Evolutionary conservation across 2,797 vertebrate genomes (phyloP), one percentile per base, ranked within the genome.

Genomic region (Hoplostethus mediterraneus): DNA sequence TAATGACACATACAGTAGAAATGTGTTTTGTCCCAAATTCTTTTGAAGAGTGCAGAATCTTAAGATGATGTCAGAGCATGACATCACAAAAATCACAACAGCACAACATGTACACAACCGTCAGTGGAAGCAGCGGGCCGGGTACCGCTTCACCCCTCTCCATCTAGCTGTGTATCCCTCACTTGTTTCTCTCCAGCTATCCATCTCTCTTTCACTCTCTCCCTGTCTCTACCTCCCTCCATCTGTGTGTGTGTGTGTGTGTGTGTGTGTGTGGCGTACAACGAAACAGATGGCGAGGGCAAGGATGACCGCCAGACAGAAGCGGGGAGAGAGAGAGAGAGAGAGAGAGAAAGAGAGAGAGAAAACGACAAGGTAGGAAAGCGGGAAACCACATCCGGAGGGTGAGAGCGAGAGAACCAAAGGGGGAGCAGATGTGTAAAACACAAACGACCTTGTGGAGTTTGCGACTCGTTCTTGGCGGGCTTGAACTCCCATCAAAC

Each of bases 261-360:
- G 21, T 21, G 21, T 21, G 71, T 42, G 70, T 83, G 75, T 82
- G 80, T 69, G 83, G 80, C 61, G 42, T 75, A 58, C 87, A 77
- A 84, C n/a, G 78, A 90, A 85, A 92, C 91, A 93, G 92, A 93
- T 94, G 93, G 90, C 61, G 56, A 87, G 86, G 89, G 87, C 87
- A 87, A 86, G 75, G 86, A 79, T 92, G 89, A 90, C 81, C 80
- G 71, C 81, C 86, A 87, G 80, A 85, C 88, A 84, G 84, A 84
- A 65, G 68, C 48, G 51, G 67, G 61, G 44, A 45, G 66, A 83
- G 80, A 80, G 79, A 67, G 49, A n/a, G 70, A 58, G 42, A 45
- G 66, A 82, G 80, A 79, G 78, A 67, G 70, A 58, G 42, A 45
- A 64, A 82, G 80, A 79, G 78, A 67, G 42, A 82, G 72, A 78